Evolutionary conservation across 1,140 invertebrate species (phyloP), one percentile per base, ranked within the genome.

Genomic region (Hyposmocoma kahamanoa): DNA sequence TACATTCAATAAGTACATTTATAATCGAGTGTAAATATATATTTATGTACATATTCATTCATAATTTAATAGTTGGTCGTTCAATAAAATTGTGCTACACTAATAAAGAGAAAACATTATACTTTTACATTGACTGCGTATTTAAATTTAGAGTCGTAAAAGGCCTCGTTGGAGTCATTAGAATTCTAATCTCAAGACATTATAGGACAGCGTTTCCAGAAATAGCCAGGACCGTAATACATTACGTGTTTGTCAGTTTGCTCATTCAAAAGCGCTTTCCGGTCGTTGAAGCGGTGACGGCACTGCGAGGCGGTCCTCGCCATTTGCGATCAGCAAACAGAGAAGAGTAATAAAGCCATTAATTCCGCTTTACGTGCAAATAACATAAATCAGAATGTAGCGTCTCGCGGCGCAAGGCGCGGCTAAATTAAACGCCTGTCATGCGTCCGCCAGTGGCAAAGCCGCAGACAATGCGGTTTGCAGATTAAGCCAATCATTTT

Each of bases 301-400:
- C 62, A 56, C 51, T 56, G 56, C 52, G n/a, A n/a, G n/a, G 50
- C 57, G 53, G 22, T 47, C 51, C 55, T 60, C 55, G 49, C 54
- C 58, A 55, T 63, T 48, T 55, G 63, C 61, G 60, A 79, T 74
- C 67, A 71, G 56, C 66, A 77, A 72, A 81, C 71, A 77, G 68
- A 67, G 69, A 72, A 79, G 67, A 74, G 70, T 84, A 77, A 78
- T 84, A 81, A 78, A 79, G 74, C 70, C 76, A 82, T 82, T 84
- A 84, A 84, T 80, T 80, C 74, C 66, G 70, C 71, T 81, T 77
- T 73, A 76, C 65, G 76, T 72, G 72, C 77, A 81, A 84, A 81
- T 75, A 79, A 77, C 71, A 81, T 82, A 82, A 84, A 84, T 84
- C 76, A 84, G 71, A 62, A 56, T 76, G 67, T 75, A 75, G 63